Evolutionary conservation across 2,888 invertebrate genomes (phyloP).

Genomic region (Ferrisia virgata): DNA sequence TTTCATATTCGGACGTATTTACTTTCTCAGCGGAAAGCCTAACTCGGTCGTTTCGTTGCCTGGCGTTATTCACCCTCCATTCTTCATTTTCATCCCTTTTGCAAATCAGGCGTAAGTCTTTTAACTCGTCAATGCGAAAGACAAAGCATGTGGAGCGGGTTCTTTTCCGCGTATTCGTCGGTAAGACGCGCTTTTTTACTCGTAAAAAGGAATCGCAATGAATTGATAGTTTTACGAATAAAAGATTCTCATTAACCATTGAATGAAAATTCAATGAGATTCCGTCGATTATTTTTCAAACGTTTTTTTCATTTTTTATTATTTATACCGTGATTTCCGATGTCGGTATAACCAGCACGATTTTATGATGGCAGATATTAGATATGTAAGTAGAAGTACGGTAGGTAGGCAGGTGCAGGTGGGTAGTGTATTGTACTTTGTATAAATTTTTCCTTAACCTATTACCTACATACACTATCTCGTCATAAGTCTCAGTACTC

Average conservation of each 20-base stretch:
- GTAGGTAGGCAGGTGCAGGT: no score
- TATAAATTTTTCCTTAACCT: no score
- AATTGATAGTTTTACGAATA: constrained; percentile 32
- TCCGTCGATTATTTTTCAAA: constrained; percentile 23
- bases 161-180: constrained; percentile 3
- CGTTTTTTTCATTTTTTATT: background rate
- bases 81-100: constrained; percentile 44
- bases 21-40: constrained; percentile 42
- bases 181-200: constrained; percentile 17
- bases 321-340: background rate
- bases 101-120: constrained; percentile 31
- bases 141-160: constrained; percentile 23
- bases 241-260: constrained; percentile 28
- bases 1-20: constrained; percentile 46
- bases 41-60: constrained; percentile 47
- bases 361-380: no score
- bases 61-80: constrained; percentile 47
- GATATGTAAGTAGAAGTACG: no score
- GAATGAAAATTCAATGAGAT: constrained; percentile 22
- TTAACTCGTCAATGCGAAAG: constrained; percentile 20
- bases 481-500: no score
- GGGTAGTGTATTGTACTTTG: no score
- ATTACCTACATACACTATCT: no score
- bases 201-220: constrained; percentile 16
- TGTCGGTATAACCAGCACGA: no score